Conservation (phyloP, 2,113 vertebrate species). For the Ictidomys tridecemlineatus region DNA sequence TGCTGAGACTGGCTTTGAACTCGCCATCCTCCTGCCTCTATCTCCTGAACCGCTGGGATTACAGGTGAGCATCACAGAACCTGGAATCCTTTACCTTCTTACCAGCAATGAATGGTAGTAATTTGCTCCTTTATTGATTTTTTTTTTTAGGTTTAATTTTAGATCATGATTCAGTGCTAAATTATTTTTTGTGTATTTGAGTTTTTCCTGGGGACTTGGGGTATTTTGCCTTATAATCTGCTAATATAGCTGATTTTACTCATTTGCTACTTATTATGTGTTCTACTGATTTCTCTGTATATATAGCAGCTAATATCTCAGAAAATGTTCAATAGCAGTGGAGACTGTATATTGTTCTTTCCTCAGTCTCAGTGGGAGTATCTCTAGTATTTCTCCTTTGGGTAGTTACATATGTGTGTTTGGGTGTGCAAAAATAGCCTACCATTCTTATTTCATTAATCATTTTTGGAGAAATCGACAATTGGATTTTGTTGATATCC, state of each 20-base stretch:
- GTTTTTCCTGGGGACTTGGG: background rate
- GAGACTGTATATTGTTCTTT: background rate
- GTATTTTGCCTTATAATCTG: background rate
- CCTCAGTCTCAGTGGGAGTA: background rate
- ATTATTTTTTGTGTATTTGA: background rate
- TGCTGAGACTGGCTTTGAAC: too few relatives aligned
- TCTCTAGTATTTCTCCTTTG: background rate
- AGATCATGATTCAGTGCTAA: background rate
- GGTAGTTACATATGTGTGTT: background rate
- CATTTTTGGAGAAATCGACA: slow-evolving; percentile 1
- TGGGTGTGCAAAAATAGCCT: background rate
- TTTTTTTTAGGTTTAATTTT: background rate
- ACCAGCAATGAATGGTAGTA: background rate
- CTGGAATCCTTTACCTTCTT: background rate
- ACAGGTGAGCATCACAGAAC: too few relatives aligned
- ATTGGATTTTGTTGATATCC: background rate
- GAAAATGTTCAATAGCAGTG: background rate
- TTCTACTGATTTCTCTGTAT: background rate
- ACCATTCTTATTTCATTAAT: background rate
- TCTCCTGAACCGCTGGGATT: too few relatives aligned
- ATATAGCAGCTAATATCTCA: background rate
- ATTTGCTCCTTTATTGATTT: background rate
- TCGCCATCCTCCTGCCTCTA: too few relatives aligned
- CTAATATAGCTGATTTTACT: background rate
- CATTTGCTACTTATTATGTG: background rate